Base-by-base conservation (phyloP, 2,888 invertebrate genomes). In the Anodontia alba region DNA sequence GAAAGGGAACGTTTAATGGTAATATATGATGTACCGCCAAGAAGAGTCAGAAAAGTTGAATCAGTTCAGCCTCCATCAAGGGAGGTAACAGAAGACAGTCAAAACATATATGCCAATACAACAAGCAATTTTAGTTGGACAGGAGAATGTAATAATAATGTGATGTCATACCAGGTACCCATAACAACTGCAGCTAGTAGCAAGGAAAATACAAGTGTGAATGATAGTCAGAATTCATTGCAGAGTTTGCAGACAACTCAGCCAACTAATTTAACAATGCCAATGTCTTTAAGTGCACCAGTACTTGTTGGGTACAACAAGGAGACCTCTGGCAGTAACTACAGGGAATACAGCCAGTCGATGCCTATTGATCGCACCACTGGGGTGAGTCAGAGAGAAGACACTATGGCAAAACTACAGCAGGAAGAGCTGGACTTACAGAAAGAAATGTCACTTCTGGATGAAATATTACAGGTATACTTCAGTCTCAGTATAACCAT, bases 11-110 rank as follows among this genome's bases (percentile, higher is more conserved):
- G 90, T 3, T 80, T 90, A 42, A 88, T 90, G 86, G 88, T 91
- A 38, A 87, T 90, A 33, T 93, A 92, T 88, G 93, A 93, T 83
- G 86, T 91, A 20, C 92, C 92, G 42, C 92, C 92, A 17, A 88
- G 89, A 49, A 83, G 87, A 23, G 81, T 88, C 12, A 73, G 90
- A 36, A 91, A 88, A 86, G 88, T 92, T 31, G 88, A 89, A 75
- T 72, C 78, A 29, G 72, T 76, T 42, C 79, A 81, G 38, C 51
- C 51, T 10, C n/a, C 20, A 8, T n/a, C 17, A 72, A 43, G 54
- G 23, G 51, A 33, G 42, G 38, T 29, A 29, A 62, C 62, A 33
- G 62, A 62, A 3, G 23, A 62, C 29, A 33, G 33, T 33, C 62
- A 62, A 33, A 62, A 31, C 20, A 43, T 46, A 17, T 70, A 49